Evolutionary conservation across 2,113 vertebrate species (phyloP).

Genomic region (Brachyistius frenatus): DNA sequence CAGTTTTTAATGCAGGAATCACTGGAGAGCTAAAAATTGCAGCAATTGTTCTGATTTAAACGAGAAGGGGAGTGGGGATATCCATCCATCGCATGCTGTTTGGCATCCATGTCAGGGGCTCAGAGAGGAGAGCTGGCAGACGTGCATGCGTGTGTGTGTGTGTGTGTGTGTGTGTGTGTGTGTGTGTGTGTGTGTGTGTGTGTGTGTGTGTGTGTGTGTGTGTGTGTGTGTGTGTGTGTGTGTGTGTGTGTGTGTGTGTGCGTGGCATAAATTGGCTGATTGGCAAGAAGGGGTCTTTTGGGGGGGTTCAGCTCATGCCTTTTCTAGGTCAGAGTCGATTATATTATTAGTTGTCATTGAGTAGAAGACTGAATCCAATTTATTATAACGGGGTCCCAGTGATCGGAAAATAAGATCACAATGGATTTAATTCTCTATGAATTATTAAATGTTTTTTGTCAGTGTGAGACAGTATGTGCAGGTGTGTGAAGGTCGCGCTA

Average conservation of each 20-base stretch:
- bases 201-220: not conserved
- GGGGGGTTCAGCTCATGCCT: constrained; percentile 17
- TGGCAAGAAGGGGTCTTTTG: constrained; percentile 35
- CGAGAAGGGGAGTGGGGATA: constrained; percentile 39
- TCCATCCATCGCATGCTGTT: constrained; percentile 42
- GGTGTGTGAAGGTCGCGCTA: constrained; percentile 32
- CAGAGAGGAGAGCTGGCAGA: constrained; percentile 36
- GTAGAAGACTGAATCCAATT: not conserved
- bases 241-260: not conserved
- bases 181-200: constrained; percentile 8
- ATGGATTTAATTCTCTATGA: not conserved
- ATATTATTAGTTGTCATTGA: not conserved
- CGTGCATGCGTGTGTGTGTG: not conserved
- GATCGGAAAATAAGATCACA: constrained; percentile 27
- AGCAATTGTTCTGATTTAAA: constrained; percentile 63
- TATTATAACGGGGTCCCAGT: not conserved
- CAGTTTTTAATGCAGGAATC: constrained; percentile 61
- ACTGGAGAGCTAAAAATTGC: constrained; percentile 43
- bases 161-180: not conserved
- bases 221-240: not conserved
- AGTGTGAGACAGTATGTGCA: not conserved
- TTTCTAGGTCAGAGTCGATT: constrained; percentile 55
- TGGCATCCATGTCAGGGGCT: constrained; percentile 40
- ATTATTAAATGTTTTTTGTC: not conserved
- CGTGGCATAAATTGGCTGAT: constrained; percentile 22